Evolutionary conservation across 2,888 invertebrate genomes (phyloP), one percentile per base, ranked within the genome.

Genomic region (Pyrocoelia pectoralis): DNA sequence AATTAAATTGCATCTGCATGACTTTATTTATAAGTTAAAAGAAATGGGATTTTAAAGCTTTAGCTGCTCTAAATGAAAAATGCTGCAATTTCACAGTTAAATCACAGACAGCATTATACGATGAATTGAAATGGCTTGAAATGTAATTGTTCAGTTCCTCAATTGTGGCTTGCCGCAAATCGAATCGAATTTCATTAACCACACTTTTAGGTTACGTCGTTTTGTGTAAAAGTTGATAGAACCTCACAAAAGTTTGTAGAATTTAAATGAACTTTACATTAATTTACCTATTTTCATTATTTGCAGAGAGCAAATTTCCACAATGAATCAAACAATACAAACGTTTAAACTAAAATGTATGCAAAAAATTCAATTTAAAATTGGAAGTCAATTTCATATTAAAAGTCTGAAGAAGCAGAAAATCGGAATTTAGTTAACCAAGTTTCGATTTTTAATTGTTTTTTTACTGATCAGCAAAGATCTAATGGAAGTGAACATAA

Each of bases 121-220:
- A 57, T 63, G 63, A 63, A 63, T 63, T 59, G 63, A 59, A 63
- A 63, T 63, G 58, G 63, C 55, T 63, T 50, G 63, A 63, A 63
- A 63, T 63, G 63, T 63, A 63, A 63, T 63, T 63, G 63, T 63
- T 63, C 63, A 59, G 63, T 63, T 63, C 58, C 63, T 63, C 63
- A 63, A 63, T 63, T 63, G 63, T 56, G 63, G 63, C 51, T 54
- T 63, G 58, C 63, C 63, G 63, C 63, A 59, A 63, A 63, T 63
- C 63, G 63, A 63, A 63, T 63, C 63, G 63, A 63, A 63, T 63
- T 63, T 63, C 63, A 63, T 63, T 63, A 63, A 63, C 58, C 63
- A 59, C 63, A 63, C 58, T 63, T 63, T 63, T 54, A 63, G 63
- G 63, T 63, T 50, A 55, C 63, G 58, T 63, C 63, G 58, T 63